Conservation (phyloP, 2,888 invertebrate genomes). For the Microctonus hyperodae region DNA sequence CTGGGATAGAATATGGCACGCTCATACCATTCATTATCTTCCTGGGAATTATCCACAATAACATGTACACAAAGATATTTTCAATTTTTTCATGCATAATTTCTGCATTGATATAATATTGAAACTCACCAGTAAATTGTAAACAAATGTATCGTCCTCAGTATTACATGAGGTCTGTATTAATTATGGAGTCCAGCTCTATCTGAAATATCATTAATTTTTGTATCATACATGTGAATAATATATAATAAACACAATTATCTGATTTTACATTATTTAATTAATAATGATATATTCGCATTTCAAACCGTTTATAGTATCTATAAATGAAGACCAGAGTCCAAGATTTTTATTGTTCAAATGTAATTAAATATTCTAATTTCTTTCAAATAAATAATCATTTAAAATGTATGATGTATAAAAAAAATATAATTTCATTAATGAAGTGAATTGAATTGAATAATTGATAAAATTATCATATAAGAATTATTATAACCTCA, state of each 20-base stretch:
- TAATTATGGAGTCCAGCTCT: slow-evolving; percentile 35
- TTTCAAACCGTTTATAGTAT: background rate
- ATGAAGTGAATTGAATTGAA: background rate
- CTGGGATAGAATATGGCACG: background rate
- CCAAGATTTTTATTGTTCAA: background rate
- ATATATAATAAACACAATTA: background rate
- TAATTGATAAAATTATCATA: background rate
- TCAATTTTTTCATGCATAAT: background rate
- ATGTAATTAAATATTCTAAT: background rate
- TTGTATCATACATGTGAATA: background rate
- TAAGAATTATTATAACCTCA: background rate
- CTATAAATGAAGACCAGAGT: background rate
- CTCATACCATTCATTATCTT: background rate
- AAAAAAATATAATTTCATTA: background rate
- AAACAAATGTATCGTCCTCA: slow-evolving; percentile 41
- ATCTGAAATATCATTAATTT: slow-evolving; percentile 18
- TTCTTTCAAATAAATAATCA: background rate
- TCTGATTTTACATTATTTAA: background rate
- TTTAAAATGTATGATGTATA: background rate
- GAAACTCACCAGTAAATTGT: slow-evolving; percentile 53
- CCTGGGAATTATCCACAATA: slow-evolving; percentile 2
- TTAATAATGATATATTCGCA: background rate
- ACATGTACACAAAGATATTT: background rate
- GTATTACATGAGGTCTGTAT: slow-evolving; percentile 48
- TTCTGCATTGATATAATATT: background rate